Evolutionary conservation across 2,888 invertebrate genomes (phyloP), one percentile per base, ranked within the genome.

Genomic region (Zygaena filipendulae): DNA sequence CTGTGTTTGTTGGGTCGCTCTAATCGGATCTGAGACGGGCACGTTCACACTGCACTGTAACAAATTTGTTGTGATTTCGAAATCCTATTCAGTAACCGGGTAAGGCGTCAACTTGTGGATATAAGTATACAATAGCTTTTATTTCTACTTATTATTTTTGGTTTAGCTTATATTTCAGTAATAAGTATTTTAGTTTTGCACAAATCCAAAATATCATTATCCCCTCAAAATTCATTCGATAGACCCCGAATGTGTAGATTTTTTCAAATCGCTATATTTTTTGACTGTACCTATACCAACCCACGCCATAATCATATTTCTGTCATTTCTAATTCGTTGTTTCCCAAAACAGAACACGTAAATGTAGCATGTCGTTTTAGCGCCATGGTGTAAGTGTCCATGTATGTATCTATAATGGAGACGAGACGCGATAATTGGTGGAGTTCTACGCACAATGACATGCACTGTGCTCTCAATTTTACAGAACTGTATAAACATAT

Each of bases 371-470:
- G 42, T 40, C 36, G 46, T 58, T 56, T 59, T 55, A 66, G 57
- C 58, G 60, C 59, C 54, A 46, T 43, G 42, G 43, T 48, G 45
- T n/a, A n/a, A n/a, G n/a, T n/a, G n/a, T n/a, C n/a, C n/a, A n/a
- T n/a, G 54, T 54, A 52, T 52, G 48, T 48, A 52, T 45, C 52
- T 58, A 57, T 70, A 71, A 67, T 69, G 67, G 62, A 55, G 43
- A 49, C 56, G 43, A 47, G 43, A 47, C 52, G 54, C 64, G 74
- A 63, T 74, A 75, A 75, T 77, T 74, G 70, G 58, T 60, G 55
- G 47, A 54, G 53, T 45, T 58, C 60, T 61, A 68, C 63, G 60
- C 67, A 68, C 69, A 67, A 67, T 67, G 63, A 64, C 59, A 57
- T 49, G 54, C 52, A 49, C 55, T 59, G 61, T 66, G 58, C 55